Percentiles rank a stretch among this genome's conserved stretches.
Conservation (phyloP, 1,140 invertebrate genomes). For the Zaprionus camerounensis region DNA sequence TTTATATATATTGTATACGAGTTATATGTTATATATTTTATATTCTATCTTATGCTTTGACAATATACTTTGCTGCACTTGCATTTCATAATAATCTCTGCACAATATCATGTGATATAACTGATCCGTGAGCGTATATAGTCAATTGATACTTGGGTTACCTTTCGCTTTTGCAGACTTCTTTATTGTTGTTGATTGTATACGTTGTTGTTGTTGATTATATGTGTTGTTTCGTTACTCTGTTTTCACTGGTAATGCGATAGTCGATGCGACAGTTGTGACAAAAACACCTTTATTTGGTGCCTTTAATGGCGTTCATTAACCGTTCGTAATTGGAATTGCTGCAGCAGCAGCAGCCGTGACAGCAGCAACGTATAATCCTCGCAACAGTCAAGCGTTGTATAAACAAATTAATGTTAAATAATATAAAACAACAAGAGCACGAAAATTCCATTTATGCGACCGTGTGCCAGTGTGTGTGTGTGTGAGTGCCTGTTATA, state of each 20-base stretch:
- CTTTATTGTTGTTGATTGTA: conserved; percentile 1
- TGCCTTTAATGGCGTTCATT: conserved; percentile 73
- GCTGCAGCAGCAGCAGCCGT: neutral
- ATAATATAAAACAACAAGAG: conserved; percentile 67
- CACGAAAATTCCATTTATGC: conserved; percentile 65
- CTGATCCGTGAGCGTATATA: neutral
- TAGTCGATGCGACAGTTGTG: conserved; percentile 49
- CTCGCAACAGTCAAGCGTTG: conserved; percentile 28
- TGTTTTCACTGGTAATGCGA: conserved; percentile 56
- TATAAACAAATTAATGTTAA: conserved; percentile 82
- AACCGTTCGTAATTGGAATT: conserved; percentile 73
- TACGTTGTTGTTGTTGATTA: conserved; percentile 18
- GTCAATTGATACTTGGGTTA: neutral
- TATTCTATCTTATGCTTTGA: too few relatives aligned
- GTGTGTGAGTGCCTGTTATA: conserved; percentile 21
- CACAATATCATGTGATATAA: neutral
- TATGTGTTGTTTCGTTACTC: conserved; percentile 16
- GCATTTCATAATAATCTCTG: neutral
- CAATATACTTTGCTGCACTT: too few relatives aligned
- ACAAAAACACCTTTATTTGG: conserved; percentile 57
- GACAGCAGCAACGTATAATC: conserved; percentile 17
- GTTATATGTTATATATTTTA: too few relatives aligned
- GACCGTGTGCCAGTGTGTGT: neutral
- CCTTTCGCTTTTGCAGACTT: neutral
- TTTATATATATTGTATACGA: too few relatives aligned